phyloP scores from a whole-genome alignment of 2,888 invertebrate species.

The Gortyna flavago region DNA sequence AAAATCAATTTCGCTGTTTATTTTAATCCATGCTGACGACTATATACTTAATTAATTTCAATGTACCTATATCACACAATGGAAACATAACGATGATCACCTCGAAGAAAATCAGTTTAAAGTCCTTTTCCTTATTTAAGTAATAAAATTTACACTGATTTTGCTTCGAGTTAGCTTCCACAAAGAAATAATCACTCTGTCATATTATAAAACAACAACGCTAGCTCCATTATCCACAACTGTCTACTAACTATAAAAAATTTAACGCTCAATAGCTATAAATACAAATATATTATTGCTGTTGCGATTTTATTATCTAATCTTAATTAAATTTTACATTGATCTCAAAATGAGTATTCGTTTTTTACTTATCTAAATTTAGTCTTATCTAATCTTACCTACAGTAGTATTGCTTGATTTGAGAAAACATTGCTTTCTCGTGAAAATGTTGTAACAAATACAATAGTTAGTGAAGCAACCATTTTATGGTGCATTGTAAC shows the following conservation, averaged over 20 bases:
- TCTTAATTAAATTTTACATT: constrained; percentile 84
- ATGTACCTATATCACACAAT: constrained; percentile 89
- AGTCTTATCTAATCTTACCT: constrained; percentile 83
- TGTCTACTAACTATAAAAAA: constrained; percentile 88
- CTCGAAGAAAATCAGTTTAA: constrained; percentile 71
- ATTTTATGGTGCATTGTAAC: constrained; percentile 85
- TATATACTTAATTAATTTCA: constrained; percentile 87
- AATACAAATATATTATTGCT: constrained; percentile 90
- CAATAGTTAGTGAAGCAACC: constrained; percentile 80
- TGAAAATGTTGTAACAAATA: constrained; percentile 83
- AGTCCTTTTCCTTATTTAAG: constrained; percentile 49
- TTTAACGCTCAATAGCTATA: constrained; percentile 90
- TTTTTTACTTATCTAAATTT: constrained; percentile 83
- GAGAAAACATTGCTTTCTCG: constrained; percentile 86
- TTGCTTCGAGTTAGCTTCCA: constrained; percentile 72
- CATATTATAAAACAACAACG: constrained; percentile 86
- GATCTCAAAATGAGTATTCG: constrained; percentile 89
- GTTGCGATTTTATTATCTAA: constrained; percentile 82
- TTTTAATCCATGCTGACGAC: constrained; percentile 88
- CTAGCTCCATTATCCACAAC: constrained; percentile 87
- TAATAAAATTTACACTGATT: constrained; percentile 61
- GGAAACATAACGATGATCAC: constrained; percentile 81
- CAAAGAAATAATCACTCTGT: constrained; percentile 82
- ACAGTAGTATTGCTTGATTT: constrained; percentile 89
- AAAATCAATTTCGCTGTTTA: constrained; percentile 82